Evolutionary conservation across 2,113 vertebrate genomes (phyloP).

Genomic region (Poecile atricapillus): DNA sequence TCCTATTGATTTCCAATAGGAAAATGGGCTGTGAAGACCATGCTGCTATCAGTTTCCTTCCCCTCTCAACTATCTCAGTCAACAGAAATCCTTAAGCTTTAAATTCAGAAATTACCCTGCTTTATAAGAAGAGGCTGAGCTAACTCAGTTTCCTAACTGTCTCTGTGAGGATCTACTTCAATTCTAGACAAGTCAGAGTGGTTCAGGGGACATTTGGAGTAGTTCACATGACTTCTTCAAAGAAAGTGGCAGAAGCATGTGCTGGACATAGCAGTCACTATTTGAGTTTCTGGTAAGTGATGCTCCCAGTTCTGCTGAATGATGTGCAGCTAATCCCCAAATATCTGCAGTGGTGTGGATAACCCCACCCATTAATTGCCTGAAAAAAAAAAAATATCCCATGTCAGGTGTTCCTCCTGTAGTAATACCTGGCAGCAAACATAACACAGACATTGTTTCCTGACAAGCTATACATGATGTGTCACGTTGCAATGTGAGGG

Average conservation of each 20-base stretch:
- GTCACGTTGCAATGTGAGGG: neutral
- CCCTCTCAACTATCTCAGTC: neutral
- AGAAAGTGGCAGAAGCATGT: neutral
- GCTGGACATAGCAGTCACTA: neutral
- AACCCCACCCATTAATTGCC: constrained; percentile 7
- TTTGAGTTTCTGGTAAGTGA: neutral
- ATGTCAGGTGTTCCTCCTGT: neutral
- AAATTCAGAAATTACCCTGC: neutral
- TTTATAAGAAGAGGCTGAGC: neutral
- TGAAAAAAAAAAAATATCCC: neutral
- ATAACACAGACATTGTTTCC: constrained; percentile 2
- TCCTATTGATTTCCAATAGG: neutral
- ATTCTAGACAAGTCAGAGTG: neutral
- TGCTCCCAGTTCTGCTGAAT: neutral
- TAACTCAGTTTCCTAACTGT: neutral
- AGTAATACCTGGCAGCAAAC: constrained; percentile 12
- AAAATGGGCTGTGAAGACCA: neutral
- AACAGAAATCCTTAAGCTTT: neutral
- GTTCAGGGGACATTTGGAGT: neutral
- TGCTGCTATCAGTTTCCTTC: neutral
- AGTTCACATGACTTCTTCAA: neutral
- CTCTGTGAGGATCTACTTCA: neutral
- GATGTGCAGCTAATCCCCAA: constrained; percentile 22
- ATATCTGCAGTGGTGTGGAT: neutral
- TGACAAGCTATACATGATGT: neutral